These are phyloP conservation scores for Castor canadensis DNA, from an alignment of 2,113 vertebrate species.

Conservation along the genomic window DNA sequence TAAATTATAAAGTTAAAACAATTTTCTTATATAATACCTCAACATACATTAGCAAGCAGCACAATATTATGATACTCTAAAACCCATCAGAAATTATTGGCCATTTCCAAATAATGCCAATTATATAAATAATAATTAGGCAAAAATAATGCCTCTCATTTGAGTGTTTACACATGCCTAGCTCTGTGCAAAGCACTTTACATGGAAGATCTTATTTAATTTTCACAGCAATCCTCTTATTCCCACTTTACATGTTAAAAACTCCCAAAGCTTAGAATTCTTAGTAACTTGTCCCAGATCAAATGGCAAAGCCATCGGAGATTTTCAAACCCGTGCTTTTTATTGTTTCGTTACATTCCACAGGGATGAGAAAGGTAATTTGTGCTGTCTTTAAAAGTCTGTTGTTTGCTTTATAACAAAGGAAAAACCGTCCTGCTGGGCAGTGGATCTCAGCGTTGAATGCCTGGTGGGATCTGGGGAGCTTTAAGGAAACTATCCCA, in stretches of 20 bases:
- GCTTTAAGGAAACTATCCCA: background rate
- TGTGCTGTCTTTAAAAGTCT: background rate
- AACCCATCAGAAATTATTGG: background rate
- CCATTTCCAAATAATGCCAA: slow-evolving; percentile 11
- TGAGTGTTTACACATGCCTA: background rate
- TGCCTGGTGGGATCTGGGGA: background rate
- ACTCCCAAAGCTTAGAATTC: background rate
- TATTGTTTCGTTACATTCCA: background rate
- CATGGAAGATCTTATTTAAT: background rate
- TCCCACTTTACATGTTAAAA: background rate
- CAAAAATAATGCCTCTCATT: background rate
- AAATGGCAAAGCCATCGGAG: background rate
- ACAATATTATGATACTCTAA: background rate
- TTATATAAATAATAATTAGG: background rate
- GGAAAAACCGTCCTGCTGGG: background rate
- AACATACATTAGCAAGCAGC: background rate
- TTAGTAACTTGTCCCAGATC: background rate
- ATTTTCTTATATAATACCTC: background rate
- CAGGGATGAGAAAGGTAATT: background rate
- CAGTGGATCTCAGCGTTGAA: background rate
- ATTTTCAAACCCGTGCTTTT: background rate
- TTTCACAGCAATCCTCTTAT: background rate
- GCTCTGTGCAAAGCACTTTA: background rate
- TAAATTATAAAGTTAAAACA: background rate
- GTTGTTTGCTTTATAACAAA: background rate